Evolutionary conservation across 2,113 vertebrate species (phyloP).

Genomic region (Bothrops jararaca): DNA sequence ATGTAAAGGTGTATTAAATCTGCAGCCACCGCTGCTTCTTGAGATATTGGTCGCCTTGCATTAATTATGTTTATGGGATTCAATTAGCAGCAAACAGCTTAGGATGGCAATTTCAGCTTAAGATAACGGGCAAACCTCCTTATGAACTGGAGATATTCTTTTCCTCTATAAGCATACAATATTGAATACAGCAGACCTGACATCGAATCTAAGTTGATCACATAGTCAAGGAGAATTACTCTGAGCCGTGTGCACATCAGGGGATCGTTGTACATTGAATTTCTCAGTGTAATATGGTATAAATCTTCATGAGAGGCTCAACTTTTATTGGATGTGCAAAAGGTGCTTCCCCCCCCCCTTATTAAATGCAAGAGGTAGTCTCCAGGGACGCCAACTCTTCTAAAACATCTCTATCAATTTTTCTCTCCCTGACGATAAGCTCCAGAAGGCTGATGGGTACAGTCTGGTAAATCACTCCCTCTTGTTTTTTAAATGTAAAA

Average conservation of each 20-base stretch:
- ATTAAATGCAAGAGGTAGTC: slow-evolving; percentile 58
- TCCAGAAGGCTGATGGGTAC: slow-evolving; percentile 25
- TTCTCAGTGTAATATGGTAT: slow-evolving; percentile 63
- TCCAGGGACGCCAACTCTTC: slow-evolving; percentile 17
- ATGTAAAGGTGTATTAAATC: neutral
- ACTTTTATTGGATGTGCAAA: slow-evolving; percentile 66
- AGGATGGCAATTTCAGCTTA: slow-evolving; percentile 26
- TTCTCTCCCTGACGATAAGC: slow-evolving; percentile 26
- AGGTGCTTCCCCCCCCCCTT: slow-evolving; percentile 56
- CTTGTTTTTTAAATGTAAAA: neutral
- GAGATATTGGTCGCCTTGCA: neutral
- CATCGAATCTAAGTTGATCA: slow-evolving; percentile 67
- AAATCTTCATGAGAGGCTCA: slow-evolving; percentile 67
- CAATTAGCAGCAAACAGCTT: neutral
- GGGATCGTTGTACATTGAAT: slow-evolving; percentile 58
- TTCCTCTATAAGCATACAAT: slow-evolving; percentile 54
- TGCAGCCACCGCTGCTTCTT: neutral
- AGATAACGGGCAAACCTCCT: slow-evolving; percentile 43
- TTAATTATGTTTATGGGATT: neutral
- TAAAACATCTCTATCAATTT: slow-evolving; percentile 60
- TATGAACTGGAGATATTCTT: slow-evolving; percentile 58
- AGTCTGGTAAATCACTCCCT: slow-evolving; percentile 30
- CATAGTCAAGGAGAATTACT: slow-evolving; percentile 70
- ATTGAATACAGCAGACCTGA: slow-evolving; percentile 63
- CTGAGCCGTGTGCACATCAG: slow-evolving; percentile 61